Evolutionary conservation across 2,888 invertebrate species (phyloP).

Genomic region (Prionchulus punctatus): DNA sequence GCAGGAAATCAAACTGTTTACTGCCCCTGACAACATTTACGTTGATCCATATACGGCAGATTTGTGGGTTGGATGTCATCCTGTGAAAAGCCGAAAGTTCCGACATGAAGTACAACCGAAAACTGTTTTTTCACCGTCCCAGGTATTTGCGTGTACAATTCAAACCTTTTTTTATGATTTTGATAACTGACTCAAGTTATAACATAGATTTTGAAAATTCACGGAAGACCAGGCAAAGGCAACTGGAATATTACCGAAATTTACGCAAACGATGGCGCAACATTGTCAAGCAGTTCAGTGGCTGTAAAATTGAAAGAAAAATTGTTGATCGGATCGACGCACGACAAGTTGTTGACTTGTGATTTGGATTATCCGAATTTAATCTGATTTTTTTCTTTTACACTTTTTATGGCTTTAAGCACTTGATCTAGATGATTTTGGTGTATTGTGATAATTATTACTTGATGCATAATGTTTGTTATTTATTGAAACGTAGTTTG

Average conservation of each 20-base stretch:
- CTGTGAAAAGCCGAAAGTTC: constrained; percentile 11
- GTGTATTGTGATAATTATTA: too few relatives aligned
- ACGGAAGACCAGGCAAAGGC: constrained; percentile 7
- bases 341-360: constrained; percentile 12
- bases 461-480: too few relatives aligned
- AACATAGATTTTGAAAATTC: constrained; percentile 10
- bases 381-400: neutral
- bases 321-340: constrained; percentile 10
- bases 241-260: constrained; percentile 9
- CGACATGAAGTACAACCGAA: constrained; percentile 6
- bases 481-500: too few relatives aligned
- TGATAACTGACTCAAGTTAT: neutral
- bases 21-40: constrained; percentile 8
- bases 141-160: constrained; percentile 3
- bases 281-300: constrained; percentile 5
- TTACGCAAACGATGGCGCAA: constrained; percentile 13
- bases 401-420: neutral
- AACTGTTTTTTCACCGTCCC: constrained; percentile 7
- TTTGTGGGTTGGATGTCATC: constrained; percentile 12
- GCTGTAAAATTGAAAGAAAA: constrained; percentile 8
- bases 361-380: constrained; percentile 10
- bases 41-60: constrained; percentile 11
- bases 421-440: too few relatives aligned
- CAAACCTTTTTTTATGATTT: neutral
- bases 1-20: constrained; percentile 8